Percentiles rank a stretch among this genome's conserved stretches.
Evolutionary conservation across 2,888 invertebrate species (phyloP).

Genomic region (Orthosia gracilis): DNA sequence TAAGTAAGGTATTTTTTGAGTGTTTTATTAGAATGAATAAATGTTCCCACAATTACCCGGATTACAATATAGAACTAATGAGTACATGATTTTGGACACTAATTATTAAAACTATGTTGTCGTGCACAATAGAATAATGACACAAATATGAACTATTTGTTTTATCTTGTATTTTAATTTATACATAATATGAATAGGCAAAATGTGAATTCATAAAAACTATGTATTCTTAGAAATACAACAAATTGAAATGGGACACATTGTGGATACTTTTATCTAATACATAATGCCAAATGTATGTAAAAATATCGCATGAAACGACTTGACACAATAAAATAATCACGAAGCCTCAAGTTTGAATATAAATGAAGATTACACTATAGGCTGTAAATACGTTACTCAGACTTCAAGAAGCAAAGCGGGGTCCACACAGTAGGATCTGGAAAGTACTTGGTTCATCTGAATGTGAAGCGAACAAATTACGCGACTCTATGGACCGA

Average conservation of each 20-base stretch:
- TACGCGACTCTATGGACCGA: slow-evolving; percentile 19
- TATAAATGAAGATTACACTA: slow-evolving; percentile 66
- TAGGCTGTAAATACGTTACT: slow-evolving; percentile 76
- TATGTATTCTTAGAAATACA: slow-evolving; percentile 87
- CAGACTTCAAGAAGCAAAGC: slow-evolving; percentile 76
- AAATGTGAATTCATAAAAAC: slow-evolving; percentile 89
- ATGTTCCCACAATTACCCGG: slow-evolving; percentile 24
- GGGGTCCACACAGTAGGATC: slow-evolving; percentile 56
- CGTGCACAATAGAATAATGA: slow-evolving; percentile 71
- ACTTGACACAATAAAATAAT: slow-evolving; percentile 60
- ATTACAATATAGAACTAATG: slow-evolving; percentile 17
- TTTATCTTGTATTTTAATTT: slow-evolving; percentile 87
- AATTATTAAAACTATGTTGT: slow-evolving; percentile 46
- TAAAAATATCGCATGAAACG: slow-evolving; percentile 66
- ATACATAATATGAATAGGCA: slow-evolving; percentile 88
- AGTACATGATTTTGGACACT: slow-evolving; percentile 49
- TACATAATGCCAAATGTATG: slow-evolving; percentile 78
- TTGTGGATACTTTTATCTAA: slow-evolving; percentile 79
- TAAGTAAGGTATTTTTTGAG: slow-evolving; percentile 28
- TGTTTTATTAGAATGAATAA: slow-evolving; percentile 42
- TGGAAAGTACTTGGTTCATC: slow-evolving; percentile 27
- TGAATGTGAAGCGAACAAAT: slow-evolving; percentile 18
- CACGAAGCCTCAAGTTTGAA: slow-evolving; percentile 59
- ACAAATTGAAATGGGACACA: slow-evolving; percentile 79
- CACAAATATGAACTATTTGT: slow-evolving; percentile 79